A percentile compares a stretch with the other conserved stretches of the same genome.
These are phyloP conservation scores for Folsomia candida DNA, from an alignment of 2,888 invertebrate species.

Conservation along the genomic window DNA sequence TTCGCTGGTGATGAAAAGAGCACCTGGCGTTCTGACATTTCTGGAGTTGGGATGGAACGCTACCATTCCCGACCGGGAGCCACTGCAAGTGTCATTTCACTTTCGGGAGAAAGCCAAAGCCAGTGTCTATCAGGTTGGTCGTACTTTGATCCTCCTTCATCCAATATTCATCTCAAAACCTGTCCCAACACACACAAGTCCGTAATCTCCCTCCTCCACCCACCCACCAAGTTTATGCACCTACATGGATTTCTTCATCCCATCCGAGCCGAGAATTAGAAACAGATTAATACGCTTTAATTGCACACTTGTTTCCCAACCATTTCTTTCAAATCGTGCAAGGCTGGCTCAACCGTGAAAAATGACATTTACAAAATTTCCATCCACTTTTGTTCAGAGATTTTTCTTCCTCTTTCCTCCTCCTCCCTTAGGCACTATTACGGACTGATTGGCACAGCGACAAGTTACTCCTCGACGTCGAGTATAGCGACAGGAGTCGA, in stretches of 20 bases:
- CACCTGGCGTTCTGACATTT: conserved; percentile 49
- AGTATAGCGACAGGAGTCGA: conserved; percentile 41
- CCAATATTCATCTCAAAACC: too few species aligned
- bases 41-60: conserved; percentile 47
- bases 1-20: conserved; percentile 47
- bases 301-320: too few species aligned
- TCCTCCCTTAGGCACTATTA: conserved; percentile 31
- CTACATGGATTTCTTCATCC: too few species aligned
- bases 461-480: conserved; percentile 31
- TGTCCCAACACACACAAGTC: too few species aligned
- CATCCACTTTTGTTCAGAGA: not conserved
- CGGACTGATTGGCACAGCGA: conserved; percentile 46
- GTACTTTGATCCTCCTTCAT: not conserved
- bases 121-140: conserved; percentile 46
- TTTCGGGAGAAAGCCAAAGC: conserved; percentile 45
- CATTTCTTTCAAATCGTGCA: too few species aligned
- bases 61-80: conserved; percentile 36
- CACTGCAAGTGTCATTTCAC: conserved; percentile 35
- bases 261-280: too few species aligned
- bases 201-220: too few species aligned
- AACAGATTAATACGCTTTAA: too few species aligned
- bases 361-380: too few species aligned
- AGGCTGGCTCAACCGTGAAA: too few species aligned
- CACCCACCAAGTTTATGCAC: too few species aligned
- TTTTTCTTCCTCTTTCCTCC: conserved; percentile 6